phyloP scores from a whole-genome alignment of 2,113 vertebrate species.

The Oryzias woworae region DNA sequence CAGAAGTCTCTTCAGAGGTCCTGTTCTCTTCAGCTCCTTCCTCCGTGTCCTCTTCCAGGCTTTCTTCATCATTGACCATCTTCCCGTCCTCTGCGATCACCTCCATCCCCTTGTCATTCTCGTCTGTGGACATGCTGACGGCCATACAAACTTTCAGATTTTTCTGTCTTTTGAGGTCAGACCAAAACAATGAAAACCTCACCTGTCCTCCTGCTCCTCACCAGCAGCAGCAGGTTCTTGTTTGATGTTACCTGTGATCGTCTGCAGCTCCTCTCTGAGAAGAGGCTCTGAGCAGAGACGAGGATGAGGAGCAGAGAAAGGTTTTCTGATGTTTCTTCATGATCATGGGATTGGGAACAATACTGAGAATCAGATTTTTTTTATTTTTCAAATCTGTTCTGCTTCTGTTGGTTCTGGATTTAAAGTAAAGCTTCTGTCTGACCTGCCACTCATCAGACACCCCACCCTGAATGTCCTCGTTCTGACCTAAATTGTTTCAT shows the following conservation, averaged over 20 bases:
- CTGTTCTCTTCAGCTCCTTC: background rate
- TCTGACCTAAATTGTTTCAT: too few species aligned
- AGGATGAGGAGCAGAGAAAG: too few species aligned
- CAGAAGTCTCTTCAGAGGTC: background rate
- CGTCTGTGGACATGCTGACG: constrained; percentile 31
- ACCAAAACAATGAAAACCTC: constrained; percentile 28
- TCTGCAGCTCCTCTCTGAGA: background rate
- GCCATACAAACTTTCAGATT: background rate
- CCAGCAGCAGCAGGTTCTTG: constrained; percentile 11
- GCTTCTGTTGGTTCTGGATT: background rate
- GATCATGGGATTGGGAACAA: too few species aligned
- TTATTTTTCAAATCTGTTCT: too few species aligned
- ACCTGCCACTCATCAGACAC: too few species aligned
- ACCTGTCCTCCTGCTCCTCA: background rate
- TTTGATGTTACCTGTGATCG: background rate
- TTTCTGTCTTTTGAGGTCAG: background rate
- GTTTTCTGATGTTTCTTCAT: too few species aligned
- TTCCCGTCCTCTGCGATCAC: constrained; percentile 67
- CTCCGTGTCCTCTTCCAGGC: background rate
- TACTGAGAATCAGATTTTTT: too few species aligned
- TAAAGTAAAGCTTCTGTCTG: background rate
- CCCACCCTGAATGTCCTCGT: too few species aligned
- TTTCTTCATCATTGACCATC: constrained; percentile 10
- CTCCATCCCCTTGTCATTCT: constrained; percentile 70
- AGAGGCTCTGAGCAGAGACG: constrained; percentile 8